Percentiles rank a stretch among this genome's conserved stretches.
These are phyloP conservation scores for Hymenopus coronatus DNA, from an alignment of 2,888 invertebrate species.

Conservation along the genomic window DNA sequence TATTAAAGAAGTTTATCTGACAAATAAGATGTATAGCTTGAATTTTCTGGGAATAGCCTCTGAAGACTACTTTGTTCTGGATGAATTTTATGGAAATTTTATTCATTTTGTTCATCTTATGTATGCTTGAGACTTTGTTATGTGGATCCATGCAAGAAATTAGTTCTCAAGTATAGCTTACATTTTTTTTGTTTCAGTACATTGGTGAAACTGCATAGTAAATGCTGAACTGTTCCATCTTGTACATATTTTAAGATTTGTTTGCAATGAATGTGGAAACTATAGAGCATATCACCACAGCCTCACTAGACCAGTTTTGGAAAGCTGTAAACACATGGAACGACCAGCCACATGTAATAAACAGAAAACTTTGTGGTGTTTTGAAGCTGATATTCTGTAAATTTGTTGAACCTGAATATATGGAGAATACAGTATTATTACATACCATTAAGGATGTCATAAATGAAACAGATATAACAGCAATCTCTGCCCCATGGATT, in stretches of 20 bases:
- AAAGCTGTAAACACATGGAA: conserved; percentile 60
- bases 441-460: not conserved
- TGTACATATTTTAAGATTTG: not conserved
- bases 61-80: too few relatives aligned
- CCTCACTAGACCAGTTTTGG: conserved; percentile 56
- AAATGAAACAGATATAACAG: not conserved
- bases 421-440: not conserved
- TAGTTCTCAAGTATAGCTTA: too few relatives aligned
- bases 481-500: not conserved
- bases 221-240: not conserved
- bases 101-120: too few relatives aligned
- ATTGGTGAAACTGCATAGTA: not conserved
- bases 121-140: too few relatives aligned
- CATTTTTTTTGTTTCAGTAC: not conserved
- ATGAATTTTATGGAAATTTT: too few relatives aligned
- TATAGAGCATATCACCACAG: not conserved
- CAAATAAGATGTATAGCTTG: too few relatives aligned
- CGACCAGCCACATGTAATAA: conserved; percentile 67
- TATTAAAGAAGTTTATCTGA: too few relatives aligned
- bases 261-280: not conserved
- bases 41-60: too few relatives aligned
- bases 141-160: too few relatives aligned
- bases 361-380: conserved; percentile 65
- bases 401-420: conserved; percentile 17
- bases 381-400: conserved; percentile 23